Base-by-base conservation (phyloP, 2,113 vertebrate genomes). In the Myiopsitta monachus region DNA sequence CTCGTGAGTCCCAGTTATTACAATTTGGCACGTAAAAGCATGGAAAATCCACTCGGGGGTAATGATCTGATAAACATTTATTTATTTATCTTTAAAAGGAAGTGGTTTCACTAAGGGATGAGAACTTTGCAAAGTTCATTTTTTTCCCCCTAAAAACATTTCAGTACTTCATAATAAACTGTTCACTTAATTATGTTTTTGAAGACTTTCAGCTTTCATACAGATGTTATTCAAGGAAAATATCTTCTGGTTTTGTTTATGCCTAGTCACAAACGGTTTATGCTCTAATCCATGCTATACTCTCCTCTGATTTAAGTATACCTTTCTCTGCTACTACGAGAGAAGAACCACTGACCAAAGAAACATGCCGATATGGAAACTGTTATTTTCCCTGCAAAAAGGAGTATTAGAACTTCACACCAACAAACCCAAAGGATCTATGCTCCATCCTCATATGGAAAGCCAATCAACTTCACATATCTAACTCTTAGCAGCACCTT, bases 311-410 rank as follows among this genome's bases (percentile, higher is more conserved):
- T 47, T 84, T 77, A 83, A 69, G 27, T 16, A 21, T 24, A 85
- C 12, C 15, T 94, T 83, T 67, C 38, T 55, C 36, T 64, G 2
- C 19, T 22, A 26, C 23, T 62, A 31, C 27, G 10, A 85, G 26
- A 85, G 21, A 46, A 77, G 14, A 87, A 18, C 21, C 21, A 46
- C 26, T 17, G 27, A 92, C 7, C 4, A 23, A 77, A 79, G 28
- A 13, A 86, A 88, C 24, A 36, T 9, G 39, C 17, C 1, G 0
- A 39, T 27, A 55, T 0, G 4, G 47, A 46, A 18, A 27, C 0
- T n/a, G 11, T 47, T 44, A 30, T 31, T 78, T 94, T 70, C 27
- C 27, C 44, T 81, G 27, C 67, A 90, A 85, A 66, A 81, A 8
- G n/a, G 63, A 77, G 11, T 11, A 21, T 51, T 30, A 28, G 23